Evolutionary conservation across 1,140 invertebrate species (phyloP), one percentile per base, ranked within the genome.

Genomic region (Mactra quadrangularis): DNA sequence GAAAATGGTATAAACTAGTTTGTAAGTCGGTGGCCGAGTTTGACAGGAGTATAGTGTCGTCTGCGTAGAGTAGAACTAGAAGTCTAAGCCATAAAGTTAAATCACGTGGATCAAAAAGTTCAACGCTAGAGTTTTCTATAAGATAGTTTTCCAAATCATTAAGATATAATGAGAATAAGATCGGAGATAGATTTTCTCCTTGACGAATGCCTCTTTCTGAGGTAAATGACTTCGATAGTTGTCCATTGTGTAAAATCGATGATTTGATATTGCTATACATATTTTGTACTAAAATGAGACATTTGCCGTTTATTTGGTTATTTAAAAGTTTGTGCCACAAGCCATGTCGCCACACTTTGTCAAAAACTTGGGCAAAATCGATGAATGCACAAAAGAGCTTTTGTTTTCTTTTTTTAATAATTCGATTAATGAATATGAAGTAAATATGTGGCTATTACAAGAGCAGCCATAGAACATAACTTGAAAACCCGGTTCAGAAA

Each of bases 221-320:
- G 22, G 13, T 2, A 47, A 83, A 83, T 55, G 25, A 55, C 19
- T 41, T 13, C 2, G 66, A 85, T 27, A 64, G n/a, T 9, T 64
- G 53, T n/a, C 41, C 55, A 55, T 83, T 66, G 15, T 41, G 22
- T 19, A 11, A 19, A 31, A 85, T 57, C 41, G 66, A 64, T 15
- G 78, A 82, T 57, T 85, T 82, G 19, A 72, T 64, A 38, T 59
- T 53, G 27, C 72, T 53, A 38, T 83, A 85, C 55, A 85, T 77
- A 62, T 71, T 82, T 15, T 25, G 25, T n/a, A 85, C 82, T 1
- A 78, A 72, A 17, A 19, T 57, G 11, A 85, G 78, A 52, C 60
- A 41, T 25, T 85, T 85, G 3, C 84, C 84, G 35, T 76, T 72
- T 19, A 85, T 72, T 29, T 31, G 47, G 35, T 25, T 41, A 29